phyloP scores from a whole-genome alignment of 2,797 vertebrate species.

The Sandelia bainsii region DNA sequence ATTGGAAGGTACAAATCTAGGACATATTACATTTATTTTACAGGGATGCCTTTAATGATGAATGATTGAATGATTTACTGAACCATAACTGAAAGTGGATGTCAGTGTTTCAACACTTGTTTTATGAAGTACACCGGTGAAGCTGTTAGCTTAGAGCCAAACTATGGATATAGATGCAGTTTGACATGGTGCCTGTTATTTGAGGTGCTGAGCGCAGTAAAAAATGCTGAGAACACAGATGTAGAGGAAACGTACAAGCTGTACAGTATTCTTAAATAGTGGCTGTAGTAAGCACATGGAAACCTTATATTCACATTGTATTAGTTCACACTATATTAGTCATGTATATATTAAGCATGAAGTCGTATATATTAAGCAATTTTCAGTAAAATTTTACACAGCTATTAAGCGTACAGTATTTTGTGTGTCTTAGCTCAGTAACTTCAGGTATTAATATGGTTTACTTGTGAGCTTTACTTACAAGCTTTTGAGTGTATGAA shows the following conservation, averaged over 20 bases:
- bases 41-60: neutral
- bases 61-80: constrained; percentile 30
- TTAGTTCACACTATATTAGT: neutral
- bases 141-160: constrained; percentile 36
- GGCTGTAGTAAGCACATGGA: neutral
- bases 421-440: neutral
- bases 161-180: constrained; percentile 13
- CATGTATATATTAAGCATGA: neutral
- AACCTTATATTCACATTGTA: neutral
- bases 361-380: neutral
- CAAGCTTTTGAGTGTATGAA: neutral
- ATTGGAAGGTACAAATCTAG: neutral
- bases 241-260: neutral
- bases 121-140: constrained; percentile 19
- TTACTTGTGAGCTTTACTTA: neutral
- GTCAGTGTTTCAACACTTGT: constrained; percentile 37
- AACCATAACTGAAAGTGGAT: constrained; percentile 42
- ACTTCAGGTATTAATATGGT: neutral
- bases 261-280: neutral
- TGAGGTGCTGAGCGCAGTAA: neutral
- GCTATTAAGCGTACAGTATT: too few species aligned
- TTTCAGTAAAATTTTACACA: neutral
- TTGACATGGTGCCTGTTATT: constrained; percentile 6
- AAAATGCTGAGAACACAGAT: constrained; percentile 9
- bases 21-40: constrained; percentile 1